Percentiles rank a stretch among this genome's conserved stretches.
These are phyloP conservation scores for Sceloporus tristichus DNA, from an alignment of 2,113 vertebrate species.

Conservation along the genomic window DNA sequence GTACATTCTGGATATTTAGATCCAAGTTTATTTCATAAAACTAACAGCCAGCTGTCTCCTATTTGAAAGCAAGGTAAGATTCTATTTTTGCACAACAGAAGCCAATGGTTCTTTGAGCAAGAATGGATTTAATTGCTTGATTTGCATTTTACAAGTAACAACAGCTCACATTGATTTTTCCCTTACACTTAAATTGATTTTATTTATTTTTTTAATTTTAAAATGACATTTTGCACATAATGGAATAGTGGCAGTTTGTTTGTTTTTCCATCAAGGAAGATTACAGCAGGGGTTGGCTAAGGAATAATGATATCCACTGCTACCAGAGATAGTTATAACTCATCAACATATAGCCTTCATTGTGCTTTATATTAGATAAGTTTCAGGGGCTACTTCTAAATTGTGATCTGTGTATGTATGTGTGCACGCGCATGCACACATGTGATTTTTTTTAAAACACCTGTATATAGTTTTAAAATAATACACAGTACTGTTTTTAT, in stretches of 20 bases:
- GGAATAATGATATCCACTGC: no score
- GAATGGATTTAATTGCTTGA: constrained; percentile 69
- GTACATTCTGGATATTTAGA: constrained; percentile 72
- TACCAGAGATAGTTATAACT: no score
- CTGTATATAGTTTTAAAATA: no score
- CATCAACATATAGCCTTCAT: no score
- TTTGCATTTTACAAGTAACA: constrained; percentile 59
- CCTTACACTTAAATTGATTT: constrained; percentile 46
- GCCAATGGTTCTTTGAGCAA: constrained; percentile 74
- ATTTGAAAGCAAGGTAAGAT: constrained; percentile 74
- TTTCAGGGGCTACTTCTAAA: no score
- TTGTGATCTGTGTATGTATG: no score
- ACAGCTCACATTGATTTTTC: constrained; percentile 40
- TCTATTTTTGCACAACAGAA: constrained; percentile 78
- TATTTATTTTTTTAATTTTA: neutral
- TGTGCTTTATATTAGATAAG: no score
- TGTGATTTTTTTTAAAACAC: no score
- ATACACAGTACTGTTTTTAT: no score
- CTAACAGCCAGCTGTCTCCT: constrained; percentile 77
- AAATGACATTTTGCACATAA: neutral
- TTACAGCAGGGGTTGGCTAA: no score
- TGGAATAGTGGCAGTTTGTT: neutral
- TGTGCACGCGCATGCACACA: no score
- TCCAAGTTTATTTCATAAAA: constrained; percentile 80
- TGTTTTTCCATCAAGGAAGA: no score